Percentiles rank a stretch among this genome's conserved stretches.
These are phyloP conservation scores for Bothrops jararaca DNA, from an alignment of 2,113 vertebrate genomes.

Conservation along the genomic window DNA sequence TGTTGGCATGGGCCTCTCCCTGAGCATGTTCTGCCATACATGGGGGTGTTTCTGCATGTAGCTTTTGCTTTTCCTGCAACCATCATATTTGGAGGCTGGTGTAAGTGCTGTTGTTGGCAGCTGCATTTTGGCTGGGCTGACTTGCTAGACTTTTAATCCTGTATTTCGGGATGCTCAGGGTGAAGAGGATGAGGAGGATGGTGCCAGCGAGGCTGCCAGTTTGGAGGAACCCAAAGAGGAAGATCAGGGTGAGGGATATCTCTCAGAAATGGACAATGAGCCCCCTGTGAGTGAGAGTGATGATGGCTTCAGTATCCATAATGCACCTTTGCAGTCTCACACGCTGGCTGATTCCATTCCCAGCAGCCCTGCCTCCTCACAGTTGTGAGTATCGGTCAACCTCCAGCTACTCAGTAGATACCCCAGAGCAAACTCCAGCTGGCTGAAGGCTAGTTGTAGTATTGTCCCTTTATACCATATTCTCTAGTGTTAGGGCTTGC, in stretches of 20 bases:
- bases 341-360: slow-evolving; percentile 91
- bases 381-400: slow-evolving; percentile 84
- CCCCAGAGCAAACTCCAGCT: background rate
- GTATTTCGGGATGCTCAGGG: slow-evolving; percentile 85
- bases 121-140: background rate
- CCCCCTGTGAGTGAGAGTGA: slow-evolving; percentile 95
- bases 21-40: background rate
- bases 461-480: background rate
- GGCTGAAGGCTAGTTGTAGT: background rate
- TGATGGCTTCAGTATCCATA: slow-evolving; percentile 93
- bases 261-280: slow-evolving; percentile 92
- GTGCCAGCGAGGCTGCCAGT: slow-evolving; percentile 90
- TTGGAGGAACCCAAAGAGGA: slow-evolving; percentile 89
- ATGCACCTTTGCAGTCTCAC: slow-evolving; percentile 90
- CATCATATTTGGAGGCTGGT: background rate
- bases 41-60: background rate
- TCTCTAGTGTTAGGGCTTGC: background rate
- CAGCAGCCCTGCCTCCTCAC: slow-evolving; percentile 97
- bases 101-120: slow-evolving; percentile 11
- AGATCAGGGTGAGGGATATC: slow-evolving; percentile 89
- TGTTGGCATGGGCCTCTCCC: background rate
- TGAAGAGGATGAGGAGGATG: slow-evolving; percentile 91
- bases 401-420: background rate
- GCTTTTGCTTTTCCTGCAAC: background rate
- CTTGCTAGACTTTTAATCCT: slow-evolving; percentile 22